Conservation (phyloP, 2,888 invertebrate species). For the Drosophila birchii region DNA sequence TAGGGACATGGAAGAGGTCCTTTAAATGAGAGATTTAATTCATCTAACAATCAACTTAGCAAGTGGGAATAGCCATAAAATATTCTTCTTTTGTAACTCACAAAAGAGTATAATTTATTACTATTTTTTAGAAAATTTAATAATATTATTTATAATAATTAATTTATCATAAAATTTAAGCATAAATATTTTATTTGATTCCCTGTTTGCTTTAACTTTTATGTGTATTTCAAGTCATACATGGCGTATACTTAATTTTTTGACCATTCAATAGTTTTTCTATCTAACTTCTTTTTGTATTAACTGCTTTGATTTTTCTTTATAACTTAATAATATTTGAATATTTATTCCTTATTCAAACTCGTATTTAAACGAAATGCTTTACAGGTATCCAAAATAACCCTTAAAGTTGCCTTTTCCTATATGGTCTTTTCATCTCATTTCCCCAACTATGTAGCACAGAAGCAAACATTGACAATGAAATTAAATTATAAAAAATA, state of each 20-base stretch:
- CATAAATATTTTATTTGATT: background rate
- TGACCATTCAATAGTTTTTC: no score
- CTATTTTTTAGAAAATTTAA: background rate
- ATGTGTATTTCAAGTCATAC: no score
- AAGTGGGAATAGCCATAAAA: background rate
- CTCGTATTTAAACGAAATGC: no score
- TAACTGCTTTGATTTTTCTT: no score
- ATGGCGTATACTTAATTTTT: no score
- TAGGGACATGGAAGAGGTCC: background rate
- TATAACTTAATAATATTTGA: no score
- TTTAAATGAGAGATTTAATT: background rate
- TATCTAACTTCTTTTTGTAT: no score
- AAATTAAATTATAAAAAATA: conserved; percentile 27
- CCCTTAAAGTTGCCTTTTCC: no score
- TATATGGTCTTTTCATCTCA: background rate
- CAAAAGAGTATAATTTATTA: background rate
- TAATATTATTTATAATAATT: no score
- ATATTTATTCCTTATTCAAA: no score
- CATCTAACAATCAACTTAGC: background rate
- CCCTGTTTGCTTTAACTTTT: background rate
- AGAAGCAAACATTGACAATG: background rate
- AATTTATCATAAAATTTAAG: no score
- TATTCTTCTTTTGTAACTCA: background rate
- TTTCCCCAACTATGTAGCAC: background rate
- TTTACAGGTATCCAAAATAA: no score